Percentiles rank a stretch among this genome's conserved stretches.
phyloP scores from a whole-genome alignment of 2,113 vertebrate species.

The Turnix velox region DNA sequence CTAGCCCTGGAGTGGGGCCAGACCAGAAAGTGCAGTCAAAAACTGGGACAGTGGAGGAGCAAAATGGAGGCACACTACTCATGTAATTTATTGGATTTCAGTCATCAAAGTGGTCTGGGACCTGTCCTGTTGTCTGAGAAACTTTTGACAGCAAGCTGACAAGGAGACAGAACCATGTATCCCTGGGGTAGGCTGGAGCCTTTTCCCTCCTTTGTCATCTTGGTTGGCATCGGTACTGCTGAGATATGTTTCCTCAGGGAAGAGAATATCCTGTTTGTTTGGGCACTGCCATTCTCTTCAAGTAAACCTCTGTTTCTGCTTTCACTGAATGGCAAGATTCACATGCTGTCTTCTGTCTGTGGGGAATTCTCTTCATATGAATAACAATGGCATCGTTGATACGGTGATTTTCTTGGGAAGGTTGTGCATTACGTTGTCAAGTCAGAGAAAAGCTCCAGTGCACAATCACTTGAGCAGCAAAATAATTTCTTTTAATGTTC shows the following conservation, averaged over 20 bases:
- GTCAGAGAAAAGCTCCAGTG: neutral
- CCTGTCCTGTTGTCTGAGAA: neutral
- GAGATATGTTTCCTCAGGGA: neutral
- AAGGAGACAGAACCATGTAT: neutral
- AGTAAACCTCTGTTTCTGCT: neutral
- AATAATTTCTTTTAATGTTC: neutral
- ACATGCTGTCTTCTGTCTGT: neutral
- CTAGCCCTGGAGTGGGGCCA: neutral
- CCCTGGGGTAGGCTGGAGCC: neutral
- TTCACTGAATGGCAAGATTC: neutral
- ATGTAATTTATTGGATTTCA: neutral
- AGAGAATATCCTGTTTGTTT: neutral
- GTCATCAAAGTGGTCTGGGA: neutral
- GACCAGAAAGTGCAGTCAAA: neutral
- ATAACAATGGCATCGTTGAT: constrained; percentile 3
- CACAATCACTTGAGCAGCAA: constrained; percentile 7
- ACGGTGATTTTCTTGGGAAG: constrained; percentile 1
- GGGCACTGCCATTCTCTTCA: neutral
- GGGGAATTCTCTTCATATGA: constrained; percentile 16
- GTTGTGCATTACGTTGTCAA: neutral
- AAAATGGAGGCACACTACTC: neutral
- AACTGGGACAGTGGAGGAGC: fast-evolving
- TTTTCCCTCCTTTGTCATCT: neutral
- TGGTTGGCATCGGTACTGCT: neutral
- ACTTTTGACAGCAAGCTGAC: neutral